Evolutionary conservation across 2,113 vertebrate genomes (phyloP), one percentile per base, ranked within the genome.

Genomic region (Ptychochromis oligacanthus): DNA sequence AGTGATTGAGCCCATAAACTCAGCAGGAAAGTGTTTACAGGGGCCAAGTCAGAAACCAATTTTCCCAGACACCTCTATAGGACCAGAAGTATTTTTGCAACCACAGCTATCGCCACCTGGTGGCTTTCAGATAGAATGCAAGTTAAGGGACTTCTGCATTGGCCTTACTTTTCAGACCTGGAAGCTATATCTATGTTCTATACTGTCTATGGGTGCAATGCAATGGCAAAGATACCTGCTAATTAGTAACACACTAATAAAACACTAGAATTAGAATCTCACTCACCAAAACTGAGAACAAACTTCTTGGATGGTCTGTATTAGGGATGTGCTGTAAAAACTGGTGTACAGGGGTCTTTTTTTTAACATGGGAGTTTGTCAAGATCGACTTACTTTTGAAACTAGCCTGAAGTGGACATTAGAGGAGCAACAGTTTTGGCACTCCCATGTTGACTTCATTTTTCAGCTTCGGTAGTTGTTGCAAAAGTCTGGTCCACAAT

Each of bases 301-400:
- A n/a, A n/a, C n/a, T n/a, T n/a, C n/a, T n/a, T n/a, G n/a, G n/a
- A n/a, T n/a, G n/a, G n/a, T n/a, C n/a, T n/a, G n/a, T n/a, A n/a
- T n/a, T n/a, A n/a, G n/a, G n/a, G n/a, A n/a, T n/a, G n/a, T n/a
- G n/a, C n/a, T n/a, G n/a, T n/a, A n/a, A n/a, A n/a, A n/a, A n/a
- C n/a, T n/a, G n/a, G n/a, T n/a, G n/a, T n/a, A n/a, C n/a, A n/a
- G n/a, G n/a, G n/a, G n/a, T n/a, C n/a, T 46, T 46, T 46, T 46
- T 26, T 38, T 38, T 38, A 38, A 52, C 17, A n/a, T n/a, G n/a
- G n/a, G n/a, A n/a, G 15, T 0, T 15, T 9, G 26, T 28, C 40
- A 67, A 9, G 46, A 67, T 0, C 18, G 0, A 7, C 64, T 46
- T 67, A 40, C 38, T 17, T n/a, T n/a, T n/a, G n/a, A n/a, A n/a